A percentile compares a stretch with the other conserved stretches of the same genome.
phyloP scores from a whole-genome alignment of 2,113 vertebrate species.

The Neopipo cinnamomea region DNA sequence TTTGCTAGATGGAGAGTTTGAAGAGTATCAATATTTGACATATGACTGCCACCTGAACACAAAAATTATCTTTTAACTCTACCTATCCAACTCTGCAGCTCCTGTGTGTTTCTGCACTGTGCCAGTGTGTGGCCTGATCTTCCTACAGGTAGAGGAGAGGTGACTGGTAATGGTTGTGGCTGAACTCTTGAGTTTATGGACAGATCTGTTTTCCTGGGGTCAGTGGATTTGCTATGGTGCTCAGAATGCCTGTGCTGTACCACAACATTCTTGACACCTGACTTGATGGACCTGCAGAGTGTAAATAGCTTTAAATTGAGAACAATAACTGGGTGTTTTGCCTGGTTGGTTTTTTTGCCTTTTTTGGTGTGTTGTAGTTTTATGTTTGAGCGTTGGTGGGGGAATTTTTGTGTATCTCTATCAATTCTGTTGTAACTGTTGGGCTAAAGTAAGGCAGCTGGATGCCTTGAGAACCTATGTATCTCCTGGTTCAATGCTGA shows the following conservation, averaged over 20 bases:
- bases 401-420: not conserved
- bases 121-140: not conserved
- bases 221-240: not conserved
- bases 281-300: not conserved
- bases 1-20: not conserved
- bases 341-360: not conserved
- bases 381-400: not conserved
- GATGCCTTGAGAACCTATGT: not conserved
- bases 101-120: not conserved
- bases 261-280: not conserved
- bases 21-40: not conserved
- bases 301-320: not conserved
- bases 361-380: not conserved
- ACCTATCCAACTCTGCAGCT: not conserved
- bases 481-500: not conserved
- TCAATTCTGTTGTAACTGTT: not conserved
- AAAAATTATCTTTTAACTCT: not conserved
- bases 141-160: not conserved
- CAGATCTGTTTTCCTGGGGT: not conserved
- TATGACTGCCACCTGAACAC: rapidly evolving
- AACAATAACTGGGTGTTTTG: rapidly evolving
- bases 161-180: not conserved
- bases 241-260: not conserved
- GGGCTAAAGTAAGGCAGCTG: not conserved
- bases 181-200: not conserved